Evolutionary conservation across 2,888 invertebrate genomes (phyloP).

Genomic region (Odiellus spinosus): DNA sequence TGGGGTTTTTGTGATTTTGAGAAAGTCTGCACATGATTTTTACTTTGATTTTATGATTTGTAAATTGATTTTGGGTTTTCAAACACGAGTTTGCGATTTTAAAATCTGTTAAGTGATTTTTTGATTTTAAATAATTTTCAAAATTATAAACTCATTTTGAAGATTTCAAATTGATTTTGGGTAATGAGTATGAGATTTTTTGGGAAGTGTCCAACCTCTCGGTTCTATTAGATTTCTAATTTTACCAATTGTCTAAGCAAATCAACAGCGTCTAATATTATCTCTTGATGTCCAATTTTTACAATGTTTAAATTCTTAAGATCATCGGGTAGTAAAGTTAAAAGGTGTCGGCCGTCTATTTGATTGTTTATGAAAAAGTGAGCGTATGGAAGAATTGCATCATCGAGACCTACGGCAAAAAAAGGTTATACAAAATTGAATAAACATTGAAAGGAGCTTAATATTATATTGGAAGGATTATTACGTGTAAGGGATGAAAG

Average conservation of each 20-base stretch:
- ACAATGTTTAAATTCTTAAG: slow-evolving; percentile 68
- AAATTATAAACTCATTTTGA: too few species aligned
- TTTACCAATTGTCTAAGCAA: slow-evolving; percentile 73
- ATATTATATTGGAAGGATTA: neutral
- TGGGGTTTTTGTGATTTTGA: too few species aligned
- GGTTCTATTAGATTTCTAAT: slow-evolving; percentile 7
- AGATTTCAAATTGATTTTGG: neutral
- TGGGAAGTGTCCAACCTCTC: too few species aligned
- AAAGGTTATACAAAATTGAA: slow-evolving; percentile 3
- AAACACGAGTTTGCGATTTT: too few species aligned
- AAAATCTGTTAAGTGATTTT: too few species aligned
- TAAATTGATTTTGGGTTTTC: too few species aligned
- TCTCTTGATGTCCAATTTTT: slow-evolving; percentile 82
- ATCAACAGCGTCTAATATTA: slow-evolving; percentile 80
- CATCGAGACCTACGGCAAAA: slow-evolving; percentile 49
- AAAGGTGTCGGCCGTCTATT: slow-evolving; percentile 62
- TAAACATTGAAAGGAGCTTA: slow-evolving; percentile 8
- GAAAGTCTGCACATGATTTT: too few species aligned
- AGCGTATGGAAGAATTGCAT: slow-evolving; percentile 59
- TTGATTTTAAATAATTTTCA: too few species aligned
- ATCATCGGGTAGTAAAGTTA: slow-evolving; percentile 72
- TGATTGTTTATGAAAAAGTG: slow-evolving; percentile 62
- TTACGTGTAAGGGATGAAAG: neutral
- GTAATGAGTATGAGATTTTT: too few species aligned
- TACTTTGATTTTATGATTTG: too few species aligned